Evolutionary conservation across 2,113 vertebrate species (phyloP), one percentile per base, ranked within the genome.

Genomic region (Epinephelus cyanopodus): DNA sequence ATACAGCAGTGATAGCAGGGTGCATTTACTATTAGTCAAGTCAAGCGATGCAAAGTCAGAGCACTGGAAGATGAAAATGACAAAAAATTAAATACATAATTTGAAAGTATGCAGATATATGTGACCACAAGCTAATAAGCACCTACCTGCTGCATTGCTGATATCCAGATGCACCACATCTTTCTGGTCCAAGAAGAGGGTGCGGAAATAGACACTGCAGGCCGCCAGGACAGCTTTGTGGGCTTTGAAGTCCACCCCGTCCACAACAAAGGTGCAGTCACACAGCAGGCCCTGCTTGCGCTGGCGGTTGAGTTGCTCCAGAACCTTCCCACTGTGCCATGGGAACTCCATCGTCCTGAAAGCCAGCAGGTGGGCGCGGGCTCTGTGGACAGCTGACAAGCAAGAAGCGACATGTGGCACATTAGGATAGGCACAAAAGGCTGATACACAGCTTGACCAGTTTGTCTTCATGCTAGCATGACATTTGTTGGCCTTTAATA

Each of bases 81-180:
- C 10, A 12, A 5, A 19, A 45, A 50, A 66, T 23, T 1, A 25
- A 47, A 42, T 47, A 2, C 17, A 33, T 21, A 9, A 23, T 39
- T 3, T 57, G 9, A 52, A 54, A 57, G 37, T 27, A 23, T 13
- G 12, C 6, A 48, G 0, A 67, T 10, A 10, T 12, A 45, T 18
- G 23, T 42, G 66, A 11, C 13, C 25, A 67, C 42, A 47, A 18
- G 17, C 53, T 12, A 8, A 61, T 0, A 0, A 25, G 12, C 79
- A 67, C 74, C 27, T 82, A 99, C 98, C 98, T 94, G 98, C 96
- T 0, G 98, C 98, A 0, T 99, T 99, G 93, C 98, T 99, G 92
- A 99, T 99, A 94, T 99, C 97, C 77, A 99, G 94, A 92, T 99
- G 98, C 77, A 99, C 98, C 88, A 99, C 98, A 0, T 99, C 98